These are phyloP conservation scores for Lutjanus campechanus DNA, from an alignment of 2,797 vertebrate genomes.

Conservation along the genomic window DNA sequence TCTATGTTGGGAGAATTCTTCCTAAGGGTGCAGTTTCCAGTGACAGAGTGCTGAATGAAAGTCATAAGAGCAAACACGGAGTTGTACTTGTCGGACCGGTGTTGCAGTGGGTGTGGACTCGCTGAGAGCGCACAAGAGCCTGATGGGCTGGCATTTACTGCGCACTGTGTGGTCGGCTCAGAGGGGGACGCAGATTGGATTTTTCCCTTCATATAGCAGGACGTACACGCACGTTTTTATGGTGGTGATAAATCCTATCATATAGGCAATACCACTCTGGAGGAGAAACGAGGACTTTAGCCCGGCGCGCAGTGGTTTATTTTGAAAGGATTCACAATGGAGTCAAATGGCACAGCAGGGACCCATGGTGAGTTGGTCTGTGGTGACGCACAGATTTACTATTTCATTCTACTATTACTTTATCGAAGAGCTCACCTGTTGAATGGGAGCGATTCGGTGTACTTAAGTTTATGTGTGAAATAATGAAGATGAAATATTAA, in stretches of 20 bases:
- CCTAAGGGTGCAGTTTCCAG: conserved; percentile 32
- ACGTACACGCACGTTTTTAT: conserved; percentile 14
- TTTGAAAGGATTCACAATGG: conserved; percentile 64
- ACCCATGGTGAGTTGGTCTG: conserved; percentile 70
- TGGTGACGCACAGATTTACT: conserved; percentile 14
- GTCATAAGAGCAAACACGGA: conserved; percentile 23
- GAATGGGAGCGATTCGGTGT: too few relatives aligned
- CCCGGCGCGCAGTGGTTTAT: conserved; percentile 15
- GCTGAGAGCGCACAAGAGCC: conserved; percentile 26
- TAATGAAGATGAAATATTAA: too few relatives aligned
- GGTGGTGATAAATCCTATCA: background rate
- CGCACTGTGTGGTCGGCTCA: conserved; percentile 36
- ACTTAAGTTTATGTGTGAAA: too few relatives aligned
- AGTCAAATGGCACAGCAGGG: conserved; percentile 50
- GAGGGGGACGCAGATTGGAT: conserved; percentile 14
- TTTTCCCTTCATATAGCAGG: background rate
- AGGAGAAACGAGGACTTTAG: conserved; percentile 27
- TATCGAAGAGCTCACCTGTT: background rate
- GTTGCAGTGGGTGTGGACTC: conserved; percentile 78
- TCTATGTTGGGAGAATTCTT: conserved; percentile 35
- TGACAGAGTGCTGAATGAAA: conserved; percentile 14
- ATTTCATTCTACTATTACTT: background rate
- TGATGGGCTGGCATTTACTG: conserved; percentile 25
- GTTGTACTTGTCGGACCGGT: conserved; percentile 80
- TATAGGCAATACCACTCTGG: background rate